Conservation (phyloP, 92 coral and sea anemone species). For the Umimayanthus kanabou region DNA sequence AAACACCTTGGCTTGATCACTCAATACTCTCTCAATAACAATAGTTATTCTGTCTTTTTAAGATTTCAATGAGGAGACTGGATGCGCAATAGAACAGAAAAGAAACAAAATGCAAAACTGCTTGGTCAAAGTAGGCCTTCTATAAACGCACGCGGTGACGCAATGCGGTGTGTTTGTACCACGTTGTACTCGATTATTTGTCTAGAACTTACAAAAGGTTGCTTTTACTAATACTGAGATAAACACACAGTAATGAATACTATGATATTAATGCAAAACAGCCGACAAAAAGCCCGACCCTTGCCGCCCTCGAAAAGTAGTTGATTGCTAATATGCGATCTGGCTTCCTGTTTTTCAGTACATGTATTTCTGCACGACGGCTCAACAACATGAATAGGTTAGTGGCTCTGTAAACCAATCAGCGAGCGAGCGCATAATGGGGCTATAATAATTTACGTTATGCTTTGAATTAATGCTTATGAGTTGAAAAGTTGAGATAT, state of each 20-base stretch:
- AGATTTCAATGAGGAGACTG: too few species aligned
- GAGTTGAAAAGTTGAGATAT: not conserved
- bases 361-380: not conserved
- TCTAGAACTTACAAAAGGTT: not conserved
- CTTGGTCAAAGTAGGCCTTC: not conserved
- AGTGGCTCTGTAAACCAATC: not conserved
- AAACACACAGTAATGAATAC: not conserved
- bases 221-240: not conserved
- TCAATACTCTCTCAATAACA: too few species aligned
- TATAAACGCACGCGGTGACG: not conserved
- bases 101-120: too few species aligned
- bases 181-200: not conserved
- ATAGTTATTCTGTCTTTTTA: too few species aligned
- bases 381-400: not conserved
- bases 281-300: not conserved
- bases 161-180: not conserved
- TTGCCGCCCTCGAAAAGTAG: not conserved
- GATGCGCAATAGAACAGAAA: too few species aligned
- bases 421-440: not conserved
- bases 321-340: not conserved
- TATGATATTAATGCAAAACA: too few species aligned
- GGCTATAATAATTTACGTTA: not conserved
- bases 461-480: too few species aligned
- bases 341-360: not conserved
- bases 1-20: too few species aligned